A percentile compares a stretch with the other conserved stretches of the same genome.
Conservation (phyloP, 2,113 vertebrate species). For the Amphiprion ocellaris region DNA sequence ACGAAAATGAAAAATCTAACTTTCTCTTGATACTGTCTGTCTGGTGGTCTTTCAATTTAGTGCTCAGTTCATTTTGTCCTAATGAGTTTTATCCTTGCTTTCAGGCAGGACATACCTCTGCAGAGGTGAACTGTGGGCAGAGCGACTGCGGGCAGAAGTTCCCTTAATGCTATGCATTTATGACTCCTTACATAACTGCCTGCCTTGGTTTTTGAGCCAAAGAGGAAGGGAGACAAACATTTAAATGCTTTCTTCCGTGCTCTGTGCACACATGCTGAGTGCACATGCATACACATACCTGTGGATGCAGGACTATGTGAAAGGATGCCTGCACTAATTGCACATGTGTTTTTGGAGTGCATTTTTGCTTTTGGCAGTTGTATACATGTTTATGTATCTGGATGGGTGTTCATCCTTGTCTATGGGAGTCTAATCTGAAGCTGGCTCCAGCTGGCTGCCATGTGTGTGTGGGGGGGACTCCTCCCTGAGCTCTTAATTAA, state of each 20-base stretch:
- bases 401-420: slow-evolving; percentile 61
- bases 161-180: slow-evolving; percentile 44
- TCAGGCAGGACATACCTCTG: slow-evolving; percentile 56
- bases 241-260: slow-evolving; percentile 44
- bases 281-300: background rate
- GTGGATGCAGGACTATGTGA: slow-evolving; percentile 4
- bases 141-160: slow-evolving; percentile 39
- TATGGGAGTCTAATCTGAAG: slow-evolving; percentile 80
- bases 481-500: slow-evolving; percentile 85
- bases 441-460: slow-evolving; percentile 76
- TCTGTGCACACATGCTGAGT: slow-evolving; percentile 17
- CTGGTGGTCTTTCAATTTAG: slow-evolving; percentile 53
- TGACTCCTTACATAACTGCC: slow-evolving; percentile 54
- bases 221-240: slow-evolving; percentile 65
- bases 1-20: slow-evolving; percentile 51
- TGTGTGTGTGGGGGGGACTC: slow-evolving; percentile 50
- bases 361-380: slow-evolving; percentile 29
- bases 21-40: slow-evolving; percentile 47
- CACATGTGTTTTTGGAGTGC: slow-evolving; percentile 43
- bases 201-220: slow-evolving; percentile 51
- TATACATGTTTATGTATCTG: slow-evolving; percentile 68
- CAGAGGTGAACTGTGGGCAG: slow-evolving; percentile 44
- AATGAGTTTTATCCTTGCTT: slow-evolving; percentile 68
- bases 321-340: slow-evolving; percentile 55
- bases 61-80: slow-evolving; percentile 60